Conservation (phyloP, 2,888 invertebrate genomes). For the Apodemia hepburni region DNA sequence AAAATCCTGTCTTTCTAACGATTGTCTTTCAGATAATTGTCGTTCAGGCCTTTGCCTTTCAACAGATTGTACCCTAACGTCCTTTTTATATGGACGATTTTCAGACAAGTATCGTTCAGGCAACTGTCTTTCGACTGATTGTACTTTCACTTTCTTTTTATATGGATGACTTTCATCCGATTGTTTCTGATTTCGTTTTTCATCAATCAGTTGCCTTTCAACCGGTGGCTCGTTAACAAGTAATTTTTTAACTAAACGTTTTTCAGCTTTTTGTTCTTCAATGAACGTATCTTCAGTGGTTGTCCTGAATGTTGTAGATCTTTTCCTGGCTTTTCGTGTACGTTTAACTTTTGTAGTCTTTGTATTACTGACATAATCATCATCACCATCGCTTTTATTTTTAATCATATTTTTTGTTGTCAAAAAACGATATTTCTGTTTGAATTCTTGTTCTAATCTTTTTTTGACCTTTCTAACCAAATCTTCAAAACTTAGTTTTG, state of each 20-base stretch:
- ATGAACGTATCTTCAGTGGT: neutral
- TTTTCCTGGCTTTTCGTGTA: neutral
- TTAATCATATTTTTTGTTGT: neutral
- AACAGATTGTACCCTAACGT: neutral
- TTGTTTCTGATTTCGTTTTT: neutral
- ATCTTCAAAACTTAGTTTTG: constrained; percentile 37
- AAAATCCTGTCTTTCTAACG: neutral
- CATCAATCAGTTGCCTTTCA: neutral
- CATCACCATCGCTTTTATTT: neutral
- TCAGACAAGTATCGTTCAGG: no score
- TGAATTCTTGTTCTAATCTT: constrained; percentile 35
- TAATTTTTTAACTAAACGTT: neutral
- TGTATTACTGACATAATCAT: no score
- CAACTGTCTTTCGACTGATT: neutral
- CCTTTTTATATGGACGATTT: neutral
- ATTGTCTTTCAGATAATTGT: neutral
- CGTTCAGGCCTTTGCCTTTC: neutral
- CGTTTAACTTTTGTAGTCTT: neutral
- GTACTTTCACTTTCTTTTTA: neutral
- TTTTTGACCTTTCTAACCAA: constrained; percentile 42
- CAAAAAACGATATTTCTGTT: constrained; percentile 9
- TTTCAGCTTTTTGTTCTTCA: neutral
- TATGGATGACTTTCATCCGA: neutral
- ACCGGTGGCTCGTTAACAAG: neutral
- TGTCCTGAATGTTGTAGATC: neutral